Base-by-base conservation (phyloP, 2,113 vertebrate genomes). In the Progne subis region DNA sequence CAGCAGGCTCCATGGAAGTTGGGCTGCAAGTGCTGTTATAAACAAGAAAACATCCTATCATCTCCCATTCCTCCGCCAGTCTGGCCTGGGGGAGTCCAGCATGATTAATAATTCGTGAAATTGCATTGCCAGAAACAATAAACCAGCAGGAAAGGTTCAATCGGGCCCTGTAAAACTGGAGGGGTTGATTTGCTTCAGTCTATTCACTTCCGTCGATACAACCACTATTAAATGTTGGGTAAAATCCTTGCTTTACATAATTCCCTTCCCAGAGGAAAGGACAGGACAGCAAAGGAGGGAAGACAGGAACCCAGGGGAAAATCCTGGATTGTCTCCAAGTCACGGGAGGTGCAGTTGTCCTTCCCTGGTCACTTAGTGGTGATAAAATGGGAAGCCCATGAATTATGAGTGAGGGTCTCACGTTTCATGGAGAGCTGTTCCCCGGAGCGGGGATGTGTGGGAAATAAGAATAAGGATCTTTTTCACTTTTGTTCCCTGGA, bases 381-480 rank as follows among this genome's bases (percentile, higher is more conserved):
- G 57, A 24, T 28, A 46, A 90, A 52, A 55, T 18, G 39, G 79
- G 52, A 80, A 68, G 32, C 1, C 41, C 72, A 46, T 79, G 90
- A 94, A 78, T 92, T 82, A 76, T 24, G 87, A 80, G 89, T 2
- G 75, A 72, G 80, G 84, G 60, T 44, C 86, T 87, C 69, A 12
- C 1, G 0, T 88, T 82, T 65, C 92, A 13, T 0, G 13, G 37
- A 56, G 60, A 65, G 49, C 57, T 24, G 25, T 1, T 67, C 52
- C 67, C 50, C 2, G 3, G n/a, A 65, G 91, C 18, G 4, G 39
- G 32, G 46, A 5, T 61, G 84, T 39, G 47, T 55, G 32, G 49
- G 50, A 65, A 65, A 29, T 24, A 44, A 12, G 32, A 55, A 44
- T 15, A 34, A 46, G 49, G 39, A 65, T 18, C 1, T 65, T 55